Base-by-base conservation (phyloP, 2,797 vertebrate genomes). In the Poecilia gillii region DNA sequence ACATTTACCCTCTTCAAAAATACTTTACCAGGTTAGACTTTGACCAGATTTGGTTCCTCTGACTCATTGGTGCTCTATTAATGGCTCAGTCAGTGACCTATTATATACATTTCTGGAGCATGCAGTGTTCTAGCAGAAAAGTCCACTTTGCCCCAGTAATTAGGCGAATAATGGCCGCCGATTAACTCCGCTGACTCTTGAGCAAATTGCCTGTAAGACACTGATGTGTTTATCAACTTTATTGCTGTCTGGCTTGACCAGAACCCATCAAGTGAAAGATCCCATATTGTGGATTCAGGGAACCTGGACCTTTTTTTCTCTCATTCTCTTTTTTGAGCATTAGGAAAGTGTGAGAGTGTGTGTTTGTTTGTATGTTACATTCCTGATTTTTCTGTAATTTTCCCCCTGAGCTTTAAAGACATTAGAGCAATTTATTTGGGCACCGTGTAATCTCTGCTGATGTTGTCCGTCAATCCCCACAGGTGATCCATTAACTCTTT, bases 1-100 rank as follows among this genome's bases (percentile, higher is more conserved):
- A 71, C 68, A 25, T 45, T 71, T 45, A 8, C 41, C 36, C 33
- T 66, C 64, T 70, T 25, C 43, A 70, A 43, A 45, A 43, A 68
- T 43, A 43, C 39, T 73, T 87, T 76, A 74, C 84, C 85, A 76
- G 81, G 71, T 89, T 73, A 87, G 91, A 81, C 81, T 45, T 71
- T 71, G 41, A 28, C 41, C n/a, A 28, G 41, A 25, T 46, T 45
- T 45, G 1, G 39, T 28, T 45, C 14, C 25, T 68, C 36, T 64
- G 62, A 36, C 13, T 25, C 64, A 68, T 39, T 36, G 11, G 64
- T 11, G 64, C 62, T 20, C 16, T 20, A 23, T 36, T 66, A 9
- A 39, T 3, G 62, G 14, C 12, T 59, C 28, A 59, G 14, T 28
- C 57, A 23, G 28, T 59, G 53, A 28, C 25, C 9, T 28, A 57